phyloP scores from a whole-genome alignment of 2,888 invertebrate genomes.

The Agrotis ipsilon region DNA sequence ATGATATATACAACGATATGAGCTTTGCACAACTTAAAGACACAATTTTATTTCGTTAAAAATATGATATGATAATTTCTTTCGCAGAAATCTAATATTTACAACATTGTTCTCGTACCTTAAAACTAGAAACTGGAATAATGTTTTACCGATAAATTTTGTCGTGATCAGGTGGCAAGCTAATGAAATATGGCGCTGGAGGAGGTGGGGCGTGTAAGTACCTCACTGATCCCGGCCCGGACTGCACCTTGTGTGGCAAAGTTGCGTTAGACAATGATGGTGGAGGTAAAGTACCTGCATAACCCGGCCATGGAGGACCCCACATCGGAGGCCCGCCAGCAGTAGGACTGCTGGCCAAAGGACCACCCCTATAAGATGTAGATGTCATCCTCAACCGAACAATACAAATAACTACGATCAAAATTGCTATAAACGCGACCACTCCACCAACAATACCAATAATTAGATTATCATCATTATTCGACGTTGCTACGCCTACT shows the following conservation, averaged over 20 bases:
- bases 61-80: constrained; percentile 69
- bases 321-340: constrained; percentile 92
- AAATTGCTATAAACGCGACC: constrained; percentile 96
- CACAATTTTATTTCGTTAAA: constrained; percentile 57
- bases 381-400: constrained; percentile 94
- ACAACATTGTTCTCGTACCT: constrained; percentile 64
- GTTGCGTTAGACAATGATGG: constrained; percentile 92
- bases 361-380: constrained; percentile 93
- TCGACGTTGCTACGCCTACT: constrained; percentile 91
- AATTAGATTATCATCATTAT: constrained; percentile 97
- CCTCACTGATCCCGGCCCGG: constrained; percentile 89
- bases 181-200: constrained; percentile 92
- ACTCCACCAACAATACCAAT: constrained; percentile 98
- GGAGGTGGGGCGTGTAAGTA: constrained; percentile 91
- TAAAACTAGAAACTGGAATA: constrained; percentile 40
- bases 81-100: constrained; percentile 71
- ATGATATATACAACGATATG: constrained; percentile 80
- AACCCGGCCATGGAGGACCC: constrained; percentile 90
- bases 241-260: constrained; percentile 92
- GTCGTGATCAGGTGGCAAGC: constrained; percentile 92
- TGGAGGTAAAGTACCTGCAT: constrained; percentile 92
- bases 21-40: constrained; percentile 61
- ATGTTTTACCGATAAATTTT: constrained; percentile 92
- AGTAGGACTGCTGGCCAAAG: constrained; percentile 92
- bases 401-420: constrained; percentile 97